These are phyloP conservation scores for Pseudoatta argentina DNA, from an alignment of 1,140 invertebrate genomes.

Conservation along the genomic window DNA sequence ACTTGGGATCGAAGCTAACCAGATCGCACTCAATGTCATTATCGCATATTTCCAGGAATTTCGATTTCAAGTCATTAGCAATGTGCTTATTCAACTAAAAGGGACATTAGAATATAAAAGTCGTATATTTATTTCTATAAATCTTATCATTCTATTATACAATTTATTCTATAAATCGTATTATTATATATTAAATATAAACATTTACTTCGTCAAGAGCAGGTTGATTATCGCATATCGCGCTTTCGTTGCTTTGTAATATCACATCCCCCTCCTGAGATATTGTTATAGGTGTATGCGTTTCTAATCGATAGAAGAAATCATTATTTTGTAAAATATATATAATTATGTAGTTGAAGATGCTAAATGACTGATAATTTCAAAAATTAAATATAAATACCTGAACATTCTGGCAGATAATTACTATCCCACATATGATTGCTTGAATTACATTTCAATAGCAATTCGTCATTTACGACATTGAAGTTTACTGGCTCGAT, in stretches of 20 bases:
- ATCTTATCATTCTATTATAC: neutral
- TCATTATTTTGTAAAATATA: neutral
- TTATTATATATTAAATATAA: constrained; percentile 2
- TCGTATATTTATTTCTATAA: neutral
- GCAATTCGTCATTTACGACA: constrained; percentile 62
- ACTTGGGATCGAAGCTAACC: constrained; percentile 78
- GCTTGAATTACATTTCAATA: constrained; percentile 77
- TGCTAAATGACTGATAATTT: neutral
- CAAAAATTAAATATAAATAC: constrained; percentile 77
- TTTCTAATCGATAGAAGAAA: constrained; percentile 73
- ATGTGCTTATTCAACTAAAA: constrained; percentile 77
- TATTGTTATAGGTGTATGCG: constrained; percentile 80
- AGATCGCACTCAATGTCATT: constrained; percentile 78
- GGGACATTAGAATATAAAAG: neutral
- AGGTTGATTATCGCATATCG: constrained; percentile 80
- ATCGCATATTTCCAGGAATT: constrained; percentile 73
- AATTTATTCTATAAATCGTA: too few relatives aligned
- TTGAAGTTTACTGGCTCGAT: constrained; percentile 78
- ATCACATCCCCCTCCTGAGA: constrained; percentile 82
- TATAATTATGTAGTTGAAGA: constrained; percentile 7
- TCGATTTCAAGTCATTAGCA: constrained; percentile 72
- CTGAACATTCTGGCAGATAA: constrained; percentile 88
- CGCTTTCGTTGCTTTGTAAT: constrained; percentile 76
- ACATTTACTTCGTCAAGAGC: constrained; percentile 70
- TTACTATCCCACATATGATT: constrained; percentile 78